Evolutionary conservation across 2,113 vertebrate species (phyloP).

Genomic region (Hypanus sabinus): DNA sequence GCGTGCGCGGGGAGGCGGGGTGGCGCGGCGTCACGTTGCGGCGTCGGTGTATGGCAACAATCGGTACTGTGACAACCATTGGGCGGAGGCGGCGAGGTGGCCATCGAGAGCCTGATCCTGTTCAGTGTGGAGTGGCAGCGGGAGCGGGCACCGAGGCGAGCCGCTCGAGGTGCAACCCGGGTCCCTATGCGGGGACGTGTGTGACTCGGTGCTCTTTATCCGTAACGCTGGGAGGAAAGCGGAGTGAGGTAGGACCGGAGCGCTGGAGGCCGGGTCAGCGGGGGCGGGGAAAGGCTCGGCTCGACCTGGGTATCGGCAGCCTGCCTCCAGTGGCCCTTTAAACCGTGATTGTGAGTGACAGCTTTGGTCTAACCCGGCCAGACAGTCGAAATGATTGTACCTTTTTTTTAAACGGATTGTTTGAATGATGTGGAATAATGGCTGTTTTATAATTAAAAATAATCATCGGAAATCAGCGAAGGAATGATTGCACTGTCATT

Average conservation of each 20-base stretch:
- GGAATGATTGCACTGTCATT: neutral
- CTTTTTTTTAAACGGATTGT: no score
- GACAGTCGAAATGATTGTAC: neutral
- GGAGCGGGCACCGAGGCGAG: neutral
- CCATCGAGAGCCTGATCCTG: neutral
- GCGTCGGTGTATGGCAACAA: slow-evolving; percentile 1
- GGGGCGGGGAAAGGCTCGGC: neutral
- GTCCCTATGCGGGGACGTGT: neutral
- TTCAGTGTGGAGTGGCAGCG: neutral
- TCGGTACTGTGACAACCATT: slow-evolving; percentile 18
- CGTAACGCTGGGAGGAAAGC: neutral
- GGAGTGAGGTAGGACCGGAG: neutral
- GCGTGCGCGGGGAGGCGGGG: neutral
- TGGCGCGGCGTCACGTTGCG: neutral
- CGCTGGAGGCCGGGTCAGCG: neutral
- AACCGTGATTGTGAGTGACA: neutral
- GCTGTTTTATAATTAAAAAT: neutral
- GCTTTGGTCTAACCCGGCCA: neutral
- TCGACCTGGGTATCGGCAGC: neutral
- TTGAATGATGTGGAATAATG: neutral
- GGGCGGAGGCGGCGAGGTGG: neutral
- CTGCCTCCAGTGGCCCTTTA: neutral
- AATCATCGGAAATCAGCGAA: neutral
- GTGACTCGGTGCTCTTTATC: neutral
- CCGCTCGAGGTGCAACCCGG: neutral